Evolutionary conservation across 2,113 vertebrate species (phyloP).

Genomic region (Meleagris gallopavo): DNA sequence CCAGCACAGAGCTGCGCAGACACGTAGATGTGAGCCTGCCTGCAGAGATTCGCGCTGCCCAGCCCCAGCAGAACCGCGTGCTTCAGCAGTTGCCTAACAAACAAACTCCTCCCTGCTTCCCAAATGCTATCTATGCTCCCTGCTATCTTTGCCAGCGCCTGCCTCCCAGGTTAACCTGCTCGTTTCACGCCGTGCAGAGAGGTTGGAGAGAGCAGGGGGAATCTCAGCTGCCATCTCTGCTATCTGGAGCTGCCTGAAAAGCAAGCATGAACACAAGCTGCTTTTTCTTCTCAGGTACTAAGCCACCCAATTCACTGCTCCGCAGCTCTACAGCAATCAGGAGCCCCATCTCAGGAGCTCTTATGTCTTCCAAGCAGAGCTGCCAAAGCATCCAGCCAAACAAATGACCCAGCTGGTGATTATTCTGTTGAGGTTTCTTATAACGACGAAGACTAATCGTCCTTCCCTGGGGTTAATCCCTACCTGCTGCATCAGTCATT

Average conservation of each 20-base stretch:
- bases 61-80: fast-evolving
- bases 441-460: background rate
- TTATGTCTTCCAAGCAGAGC: background rate
- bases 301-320: fast-evolving
- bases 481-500: background rate
- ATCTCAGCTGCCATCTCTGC: background rate
- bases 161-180: background rate
- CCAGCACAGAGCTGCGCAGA: fast-evolving
- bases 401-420: background rate
- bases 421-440: background rate
- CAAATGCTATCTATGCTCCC: fast-evolving
- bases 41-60: fast-evolving
- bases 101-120: background rate
- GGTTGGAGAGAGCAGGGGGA: background rate
- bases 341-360: background rate
- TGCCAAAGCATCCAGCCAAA: background rate
- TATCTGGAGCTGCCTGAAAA: background rate
- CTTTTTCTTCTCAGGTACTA: fast-evolving
- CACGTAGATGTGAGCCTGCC: fast-evolving
- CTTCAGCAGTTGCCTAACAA: background rate
- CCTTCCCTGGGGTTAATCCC: background rate
- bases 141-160: background rate
- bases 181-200: fast-evolving
- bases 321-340: fast-evolving
- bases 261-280: fast-evolving